Conservation (phyloP, 2,888 invertebrate species). For the Eupithecia subfuscata region DNA sequence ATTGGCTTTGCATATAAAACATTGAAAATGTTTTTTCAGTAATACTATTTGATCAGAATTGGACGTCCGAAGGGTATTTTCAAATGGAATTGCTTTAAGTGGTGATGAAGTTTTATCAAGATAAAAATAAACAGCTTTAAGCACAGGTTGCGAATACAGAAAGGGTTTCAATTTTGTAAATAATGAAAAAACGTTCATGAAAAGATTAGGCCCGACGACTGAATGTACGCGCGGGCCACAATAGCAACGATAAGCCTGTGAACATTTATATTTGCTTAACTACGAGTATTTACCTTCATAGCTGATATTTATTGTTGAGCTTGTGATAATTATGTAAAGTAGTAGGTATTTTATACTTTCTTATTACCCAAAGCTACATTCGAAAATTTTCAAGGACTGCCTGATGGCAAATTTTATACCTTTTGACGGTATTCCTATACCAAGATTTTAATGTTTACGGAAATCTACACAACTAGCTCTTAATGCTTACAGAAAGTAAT, state of each 20-base stretch:
- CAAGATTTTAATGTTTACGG: too few relatives aligned
- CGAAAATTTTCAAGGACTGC: too few relatives aligned
- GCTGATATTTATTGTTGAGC: too few relatives aligned
- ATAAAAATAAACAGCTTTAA: slow-evolving; percentile 7
- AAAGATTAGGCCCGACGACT: background rate
- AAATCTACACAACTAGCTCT: too few relatives aligned
- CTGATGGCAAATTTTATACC: too few relatives aligned
- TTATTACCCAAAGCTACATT: too few relatives aligned
- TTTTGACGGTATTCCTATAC: too few relatives aligned
- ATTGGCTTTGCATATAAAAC: slow-evolving; percentile 41
- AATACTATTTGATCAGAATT: slow-evolving; percentile 20
- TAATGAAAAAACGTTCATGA: slow-evolving; percentile 8
- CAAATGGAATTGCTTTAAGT: slow-evolving; percentile 14
- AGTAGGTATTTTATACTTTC: too few relatives aligned
- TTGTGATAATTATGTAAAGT: too few relatives aligned
- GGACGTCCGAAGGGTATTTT: slow-evolving; percentile 16
- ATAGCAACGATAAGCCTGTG: background rate
- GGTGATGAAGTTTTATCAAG: slow-evolving; percentile 11
- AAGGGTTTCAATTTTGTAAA: slow-evolving; percentile 4
- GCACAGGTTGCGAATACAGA: slow-evolving; percentile 4
- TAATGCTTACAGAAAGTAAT: too few relatives aligned
- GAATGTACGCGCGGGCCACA: background rate
- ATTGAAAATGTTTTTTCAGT: slow-evolving; percentile 1
- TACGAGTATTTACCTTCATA: too few relatives aligned
- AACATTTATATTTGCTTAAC: background rate